Conservation (phyloP, 2,888 invertebrate species). For the Drosophila anomalata region DNA sequence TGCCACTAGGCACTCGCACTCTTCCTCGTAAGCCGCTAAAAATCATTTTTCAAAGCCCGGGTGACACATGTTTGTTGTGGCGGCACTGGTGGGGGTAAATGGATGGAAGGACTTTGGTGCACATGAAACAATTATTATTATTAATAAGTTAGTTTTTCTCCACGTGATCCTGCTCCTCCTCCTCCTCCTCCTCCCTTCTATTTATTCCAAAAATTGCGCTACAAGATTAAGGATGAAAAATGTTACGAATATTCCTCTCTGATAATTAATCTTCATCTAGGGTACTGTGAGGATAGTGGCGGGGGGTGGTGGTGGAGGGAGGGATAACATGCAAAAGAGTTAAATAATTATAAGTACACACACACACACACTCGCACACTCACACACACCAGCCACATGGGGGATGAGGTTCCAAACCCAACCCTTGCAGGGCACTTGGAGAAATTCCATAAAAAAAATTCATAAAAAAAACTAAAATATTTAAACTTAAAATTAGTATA, state of each 20-base stretch:
- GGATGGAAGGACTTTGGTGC: constrained; percentile 25
- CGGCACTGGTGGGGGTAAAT: constrained; percentile 6
- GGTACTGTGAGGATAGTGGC: constrained; percentile 16
- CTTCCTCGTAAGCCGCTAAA: constrained; percentile 60
- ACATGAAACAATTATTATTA: constrained; percentile 76
- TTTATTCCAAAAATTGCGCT: constrained; percentile 45
- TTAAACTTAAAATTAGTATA: too few species aligned
- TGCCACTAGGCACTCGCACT: not conserved
- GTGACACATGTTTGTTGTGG: constrained; percentile 65
- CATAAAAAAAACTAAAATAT: too few species aligned
- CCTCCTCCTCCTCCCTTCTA: not conserved
- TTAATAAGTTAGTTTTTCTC: constrained; percentile 73
- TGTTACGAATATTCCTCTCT: constrained; percentile 72
- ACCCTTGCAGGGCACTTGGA: constrained; percentile 3
- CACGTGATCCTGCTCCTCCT: constrained; percentile 51
- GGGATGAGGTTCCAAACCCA: not conserved
- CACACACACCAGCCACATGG: constrained; percentile 2
- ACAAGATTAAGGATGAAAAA: constrained; percentile 76
- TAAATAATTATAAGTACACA: constrained; percentile 73
- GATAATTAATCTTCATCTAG: constrained; percentile 74
- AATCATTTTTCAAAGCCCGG: constrained; percentile 69
- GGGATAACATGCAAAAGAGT: constrained; percentile 69
- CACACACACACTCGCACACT: constrained; percentile 17
- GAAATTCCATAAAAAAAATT: not conserved
- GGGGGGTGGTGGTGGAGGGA: not conserved